These are phyloP conservation scores for Mastomys coucha DNA, from an alignment of 2,113 vertebrate species.

Conservation along the genomic window DNA sequence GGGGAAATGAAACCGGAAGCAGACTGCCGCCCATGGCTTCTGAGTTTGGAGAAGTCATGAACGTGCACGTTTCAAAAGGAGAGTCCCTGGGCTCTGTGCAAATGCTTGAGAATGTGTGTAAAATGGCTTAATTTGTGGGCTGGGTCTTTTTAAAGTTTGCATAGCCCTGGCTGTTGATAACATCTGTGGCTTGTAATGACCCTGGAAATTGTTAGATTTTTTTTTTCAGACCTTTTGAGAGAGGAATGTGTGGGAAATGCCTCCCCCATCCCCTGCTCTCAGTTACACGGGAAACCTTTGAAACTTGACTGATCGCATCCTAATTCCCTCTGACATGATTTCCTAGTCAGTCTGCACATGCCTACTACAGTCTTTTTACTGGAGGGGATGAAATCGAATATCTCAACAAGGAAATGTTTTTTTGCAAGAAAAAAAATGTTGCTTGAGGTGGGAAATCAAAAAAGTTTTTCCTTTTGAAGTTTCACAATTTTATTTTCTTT, in stretches of 20 bases:
- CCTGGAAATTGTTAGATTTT: constrained; percentile 8
- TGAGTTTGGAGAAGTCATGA: neutral
- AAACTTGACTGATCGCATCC: constrained; percentile 45
- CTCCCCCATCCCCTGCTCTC: neutral
- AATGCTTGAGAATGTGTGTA: neutral
- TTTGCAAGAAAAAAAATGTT: neutral
- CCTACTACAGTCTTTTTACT: neutral
- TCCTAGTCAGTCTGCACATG: neutral
- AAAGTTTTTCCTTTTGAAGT: neutral
- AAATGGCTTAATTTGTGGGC: neutral
- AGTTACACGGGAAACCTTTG: constrained; percentile 38
- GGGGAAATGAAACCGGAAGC: neutral
- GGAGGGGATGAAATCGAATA: neutral
- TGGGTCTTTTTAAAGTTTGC: constrained; percentile 6
- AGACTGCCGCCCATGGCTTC: neutral
- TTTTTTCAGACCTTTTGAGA: constrained; percentile 34
- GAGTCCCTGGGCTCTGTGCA: constrained; percentile 5
- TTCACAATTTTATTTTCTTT: neutral
- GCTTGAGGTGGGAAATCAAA: constrained; percentile 9
- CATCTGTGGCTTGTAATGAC: constrained; percentile 61
- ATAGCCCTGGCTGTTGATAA: constrained; percentile 47
- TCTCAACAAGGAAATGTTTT: neutral
- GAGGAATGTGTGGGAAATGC: constrained; percentile 50
- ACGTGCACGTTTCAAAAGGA: neutral
- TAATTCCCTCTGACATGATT: neutral